Percentiles rank a stretch among this genome's conserved stretches.
phyloP scores from a whole-genome alignment of 1,140 invertebrate species.

The Drosophila subpulchrella region DNA sequence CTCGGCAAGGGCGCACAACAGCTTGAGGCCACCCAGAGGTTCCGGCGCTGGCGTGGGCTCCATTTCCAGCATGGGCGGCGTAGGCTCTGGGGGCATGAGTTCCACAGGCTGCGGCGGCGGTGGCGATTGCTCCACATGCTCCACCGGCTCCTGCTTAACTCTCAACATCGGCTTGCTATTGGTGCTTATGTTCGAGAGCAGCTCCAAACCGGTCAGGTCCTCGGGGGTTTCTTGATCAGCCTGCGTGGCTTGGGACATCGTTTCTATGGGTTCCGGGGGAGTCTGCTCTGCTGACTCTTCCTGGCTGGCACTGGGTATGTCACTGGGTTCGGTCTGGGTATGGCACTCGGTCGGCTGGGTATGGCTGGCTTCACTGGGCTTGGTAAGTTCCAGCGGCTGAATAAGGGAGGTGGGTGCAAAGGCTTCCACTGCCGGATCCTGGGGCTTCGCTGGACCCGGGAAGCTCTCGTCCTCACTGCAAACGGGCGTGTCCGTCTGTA shows the following conservation, averaged over 20 bases:
- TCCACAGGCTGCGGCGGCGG: constrained; percentile 47
- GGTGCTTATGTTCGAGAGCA: constrained; percentile 91
- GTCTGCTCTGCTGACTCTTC: constrained; percentile 36
- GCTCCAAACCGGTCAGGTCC: constrained; percentile 91
- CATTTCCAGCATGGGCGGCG: constrained; percentile 72
- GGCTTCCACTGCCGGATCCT: constrained; percentile 39
- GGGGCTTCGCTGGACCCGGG: constrained; percentile 27
- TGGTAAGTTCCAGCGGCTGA: constrained; percentile 75
- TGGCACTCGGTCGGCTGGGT: constrained; percentile 68
- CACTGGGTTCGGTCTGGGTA: constrained; percentile 72
- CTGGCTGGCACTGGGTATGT: constrained; percentile 65
- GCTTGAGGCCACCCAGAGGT: constrained; percentile 89
- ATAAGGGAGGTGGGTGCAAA: constrained; percentile 5
- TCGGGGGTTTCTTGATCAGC: constrained; percentile 76
- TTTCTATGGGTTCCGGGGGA: constrained; percentile 21
- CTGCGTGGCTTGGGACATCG: constrained; percentile 13
- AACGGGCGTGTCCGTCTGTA: constrained; percentile 90
- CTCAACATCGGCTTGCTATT: constrained; percentile 64
- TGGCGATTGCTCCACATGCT: constrained; percentile 58
- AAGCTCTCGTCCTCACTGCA: constrained; percentile 84
- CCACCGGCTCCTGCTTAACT: constrained; percentile 81
- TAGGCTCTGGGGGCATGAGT: constrained; percentile 36
- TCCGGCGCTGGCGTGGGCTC: constrained; percentile 78
- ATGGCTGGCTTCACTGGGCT: constrained; percentile 69
- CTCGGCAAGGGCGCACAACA: constrained; percentile 93